Evolutionary conservation across 2,888 invertebrate genomes (phyloP), one percentile per base, ranked within the genome.

Genomic region (Dyspetes luteomarginatus): DNA sequence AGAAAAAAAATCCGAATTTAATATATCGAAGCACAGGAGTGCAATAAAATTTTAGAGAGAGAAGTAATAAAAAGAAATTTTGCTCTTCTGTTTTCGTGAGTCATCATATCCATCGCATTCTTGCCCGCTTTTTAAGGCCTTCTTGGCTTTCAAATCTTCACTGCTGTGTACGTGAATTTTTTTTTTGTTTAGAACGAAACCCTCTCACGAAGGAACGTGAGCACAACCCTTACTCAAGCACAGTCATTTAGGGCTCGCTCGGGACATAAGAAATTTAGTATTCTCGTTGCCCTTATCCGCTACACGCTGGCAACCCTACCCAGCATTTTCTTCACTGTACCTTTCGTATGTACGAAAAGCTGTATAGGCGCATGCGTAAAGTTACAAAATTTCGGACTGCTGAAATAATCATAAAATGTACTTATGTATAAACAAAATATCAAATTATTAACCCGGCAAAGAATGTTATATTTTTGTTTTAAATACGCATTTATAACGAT

Each of bases 241-340:
- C 55, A 82, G 83, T 83, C 83, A 82, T 84, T 85, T 82, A 81
- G 79, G 77, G 78, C 81, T 81, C 78, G 76, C 85, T 75, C 72
- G 82, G 82, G 81, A 85, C 72, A 84, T 83, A 75, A 85, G 84
- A 85, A 82, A 86, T 86, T 85, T 80, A 83, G 72, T 56, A 79
- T 77, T 69, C 55, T 69, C 76, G 62, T 56, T 69, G 62, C 62
- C 62, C 64, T 62, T 76, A 71, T 71, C 71, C 71, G n/a, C 60
- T 9, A 36, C 28, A 58, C 43, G 56, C 58, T 22, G 43, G 30
- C 45, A 69, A 69, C 69, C 60, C 48, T 50, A 36, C 24, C 60
- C 15, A 22, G 7, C 12, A 60, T 58, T 71, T 48, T 30, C 71
- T 58, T 43, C 28, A 45, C 71, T 1, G 60, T 48, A 9, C 24